phyloP scores from a whole-genome alignment of 2,113 vertebrate species.

The Stegastes partitus region DNA sequence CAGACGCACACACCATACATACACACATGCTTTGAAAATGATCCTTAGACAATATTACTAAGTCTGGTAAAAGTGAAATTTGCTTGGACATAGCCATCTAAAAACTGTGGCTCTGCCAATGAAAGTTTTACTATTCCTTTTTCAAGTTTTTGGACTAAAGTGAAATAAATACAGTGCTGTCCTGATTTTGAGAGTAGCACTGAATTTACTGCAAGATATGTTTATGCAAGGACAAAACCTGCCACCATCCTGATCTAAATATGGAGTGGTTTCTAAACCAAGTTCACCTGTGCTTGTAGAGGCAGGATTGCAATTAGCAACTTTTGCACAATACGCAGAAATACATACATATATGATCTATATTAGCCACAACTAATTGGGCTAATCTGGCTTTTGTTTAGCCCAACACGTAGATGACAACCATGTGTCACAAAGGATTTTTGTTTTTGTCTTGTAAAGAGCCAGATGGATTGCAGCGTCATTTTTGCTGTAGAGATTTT shows the following conservation, averaged over 20 bases:
- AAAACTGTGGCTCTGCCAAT: slow-evolving; percentile 53
- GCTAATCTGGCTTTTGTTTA: background rate
- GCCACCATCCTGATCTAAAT: background rate
- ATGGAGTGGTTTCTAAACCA: background rate
- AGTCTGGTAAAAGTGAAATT: slow-evolving; percentile 63
- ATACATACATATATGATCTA: background rate
- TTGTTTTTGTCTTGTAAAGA: background rate
- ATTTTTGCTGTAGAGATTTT: slow-evolving; percentile 5
- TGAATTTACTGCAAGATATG: slow-evolving; percentile 5
- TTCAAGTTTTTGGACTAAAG: slow-evolving; percentile 46
- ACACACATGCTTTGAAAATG: slow-evolving; percentile 57
- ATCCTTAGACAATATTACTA: slow-evolving; percentile 68
- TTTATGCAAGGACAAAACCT: slow-evolving; percentile 1
- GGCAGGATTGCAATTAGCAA: background rate
- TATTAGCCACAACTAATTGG: background rate
- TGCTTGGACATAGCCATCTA: slow-evolving; percentile 41
- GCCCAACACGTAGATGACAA: background rate
- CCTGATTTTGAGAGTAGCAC: slow-evolving; percentile 12
- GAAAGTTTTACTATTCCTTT: slow-evolving; percentile 47
- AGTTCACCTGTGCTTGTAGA: background rate
- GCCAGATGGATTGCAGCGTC: background rate
- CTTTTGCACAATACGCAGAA: background rate
- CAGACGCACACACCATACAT: slow-evolving; percentile 25
- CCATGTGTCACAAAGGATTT: background rate
- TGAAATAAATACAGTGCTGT: slow-evolving; percentile 34